These are phyloP conservation scores for Darevskia mixta DNA, from an alignment of 2,797 vertebrate species.

Conservation along the genomic window DNA sequence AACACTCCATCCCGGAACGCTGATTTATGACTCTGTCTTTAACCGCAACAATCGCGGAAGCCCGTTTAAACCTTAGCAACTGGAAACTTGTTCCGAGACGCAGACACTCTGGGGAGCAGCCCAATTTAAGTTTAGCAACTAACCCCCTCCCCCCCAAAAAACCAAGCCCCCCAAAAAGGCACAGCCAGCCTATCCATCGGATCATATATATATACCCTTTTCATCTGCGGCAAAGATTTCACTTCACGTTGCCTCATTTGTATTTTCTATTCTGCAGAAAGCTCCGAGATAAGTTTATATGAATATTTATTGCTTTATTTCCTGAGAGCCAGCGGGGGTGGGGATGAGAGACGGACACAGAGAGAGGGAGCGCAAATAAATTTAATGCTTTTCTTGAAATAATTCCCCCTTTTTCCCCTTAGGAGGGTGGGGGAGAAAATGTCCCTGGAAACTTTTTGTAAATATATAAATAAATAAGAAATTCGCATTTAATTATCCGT, in stretches of 20 bases:
- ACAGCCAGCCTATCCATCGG: rapidly evolving
- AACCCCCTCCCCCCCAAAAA: no score
- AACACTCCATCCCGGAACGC: no score
- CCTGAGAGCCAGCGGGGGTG: conserved; percentile 79
- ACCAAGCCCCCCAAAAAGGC: not conserved
- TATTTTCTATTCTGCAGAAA: conserved; percentile 51
- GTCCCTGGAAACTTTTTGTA: conserved; percentile 84
- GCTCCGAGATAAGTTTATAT: conserved; percentile 73
- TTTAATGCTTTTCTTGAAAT: conserved; percentile 83
- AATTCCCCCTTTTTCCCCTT: conserved; percentile 78
- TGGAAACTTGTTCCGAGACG: not conserved
- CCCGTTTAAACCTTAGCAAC: rapidly evolving
- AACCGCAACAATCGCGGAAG: not conserved
- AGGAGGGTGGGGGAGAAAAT: conserved; percentile 76
- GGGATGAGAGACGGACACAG: conserved; percentile 9
- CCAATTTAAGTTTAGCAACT: no score
- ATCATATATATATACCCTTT: not conserved
- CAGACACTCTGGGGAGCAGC: rapidly evolving
- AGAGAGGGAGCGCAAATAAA: conserved; percentile 76
- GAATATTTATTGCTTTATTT: conserved; percentile 87
- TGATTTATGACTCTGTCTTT: rapidly evolving
- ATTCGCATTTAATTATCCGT: conserved; percentile 91
- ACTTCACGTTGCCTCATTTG: conserved; percentile 47
- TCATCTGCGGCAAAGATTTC: not conserved
- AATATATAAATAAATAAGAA: conserved; percentile 55